Evolutionary conservation across 2,113 vertebrate genomes (phyloP).

Genomic region (Microtus pennsylvanicus): DNA sequence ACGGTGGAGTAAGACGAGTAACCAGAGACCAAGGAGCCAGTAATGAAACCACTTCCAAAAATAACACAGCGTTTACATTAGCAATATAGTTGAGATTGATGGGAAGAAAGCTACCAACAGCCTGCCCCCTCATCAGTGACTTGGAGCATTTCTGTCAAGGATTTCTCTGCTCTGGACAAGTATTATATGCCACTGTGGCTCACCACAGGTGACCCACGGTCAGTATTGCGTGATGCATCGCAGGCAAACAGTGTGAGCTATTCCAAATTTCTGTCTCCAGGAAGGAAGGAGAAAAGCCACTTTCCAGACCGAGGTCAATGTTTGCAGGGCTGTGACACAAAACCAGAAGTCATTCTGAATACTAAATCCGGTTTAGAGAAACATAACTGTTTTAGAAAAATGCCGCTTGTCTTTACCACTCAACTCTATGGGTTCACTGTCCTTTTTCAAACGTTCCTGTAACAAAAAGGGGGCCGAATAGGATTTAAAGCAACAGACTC

Average conservation of each 20-base stretch:
- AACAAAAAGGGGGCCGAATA: conserved; percentile 34
- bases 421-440: not conserved
- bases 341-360: not conserved
- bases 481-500: conserved; percentile 7
- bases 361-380: not conserved
- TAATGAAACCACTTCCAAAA: conserved; percentile 78
- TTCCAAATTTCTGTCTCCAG: not conserved
- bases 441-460: conserved; percentile 9
- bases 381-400: not conserved
- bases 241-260: not conserved
- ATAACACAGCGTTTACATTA: conserved; percentile 59
- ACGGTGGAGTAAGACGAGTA: conserved; percentile 72
- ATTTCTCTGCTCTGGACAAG: conserved; percentile 44
- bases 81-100: not conserved
- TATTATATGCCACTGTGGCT: conserved; percentile 22
- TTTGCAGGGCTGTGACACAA: not conserved
- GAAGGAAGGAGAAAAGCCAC: not conserved
- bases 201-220: conserved; percentile 12
- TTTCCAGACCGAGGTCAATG: not conserved
- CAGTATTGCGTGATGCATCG: conserved; percentile 5
- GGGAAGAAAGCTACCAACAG: conserved; percentile 51
- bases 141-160: conserved; percentile 39
- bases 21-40: not conserved
- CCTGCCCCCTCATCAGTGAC: conserved; percentile 57
- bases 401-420: not conserved